Base-by-base conservation (phyloP, 2,113 vertebrate species). In the Cavia porcellus region DNA sequence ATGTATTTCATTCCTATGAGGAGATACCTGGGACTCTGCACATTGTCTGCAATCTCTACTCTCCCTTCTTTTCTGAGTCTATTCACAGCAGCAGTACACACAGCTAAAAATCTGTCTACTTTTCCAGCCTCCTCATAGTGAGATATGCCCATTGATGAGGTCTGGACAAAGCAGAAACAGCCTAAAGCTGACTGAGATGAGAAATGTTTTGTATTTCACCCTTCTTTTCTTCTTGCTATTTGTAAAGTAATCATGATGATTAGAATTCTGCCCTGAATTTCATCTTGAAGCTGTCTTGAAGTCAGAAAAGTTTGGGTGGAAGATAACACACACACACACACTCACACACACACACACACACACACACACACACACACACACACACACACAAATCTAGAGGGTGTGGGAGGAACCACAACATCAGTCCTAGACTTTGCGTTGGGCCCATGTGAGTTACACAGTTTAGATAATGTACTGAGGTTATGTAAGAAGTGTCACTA, bases 391-490 rank as follows among this genome's bases (percentile, higher is more conserved):
- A 11, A 52, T 52, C 13, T 6, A 15, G 57, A 75, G 12, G 24
- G 47, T 14, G 8, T 1, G 68, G 45, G 12, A 86, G 4, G 35
- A 62, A 17, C 15, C 24, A 11, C 17, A 38, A 24, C 7, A 7
- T 17, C 3, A 4, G 22, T 38, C 25, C 35, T 77, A n/a, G 10
- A 9, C 15, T 22, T n/a, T 0, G 11, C 5, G 38, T 7, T 38
- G n/a, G 55, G 28, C 10, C 14, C 38, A 0, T 9, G 68, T 74
- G 2, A 74, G 52, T 25, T 30, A 42, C 55, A 5, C 55, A 5
- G 52, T 59, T 57, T 57, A 55, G 68, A 42, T 64, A 61, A 30
- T 7, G 3, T 12, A 38, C 66, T 55, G 20, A 64, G 72, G 30
- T 50, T 62, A 9, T 64, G 7, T 38, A n/a, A 90, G 35, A 90